Conservation (phyloP, 1,140 invertebrate species). For the Cydia fagiglandana region DNA sequence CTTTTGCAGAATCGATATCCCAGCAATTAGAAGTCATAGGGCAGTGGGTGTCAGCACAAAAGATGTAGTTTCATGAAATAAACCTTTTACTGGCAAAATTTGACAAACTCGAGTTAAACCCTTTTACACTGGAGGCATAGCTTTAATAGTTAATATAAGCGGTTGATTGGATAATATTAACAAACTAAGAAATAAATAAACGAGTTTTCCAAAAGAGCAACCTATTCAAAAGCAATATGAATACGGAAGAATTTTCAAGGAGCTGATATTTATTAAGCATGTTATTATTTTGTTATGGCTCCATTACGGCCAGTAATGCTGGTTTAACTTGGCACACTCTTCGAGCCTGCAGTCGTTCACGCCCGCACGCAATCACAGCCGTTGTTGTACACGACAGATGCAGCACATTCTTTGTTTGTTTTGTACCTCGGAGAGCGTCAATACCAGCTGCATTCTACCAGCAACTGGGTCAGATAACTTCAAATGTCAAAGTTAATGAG, state of each 20-base stretch:
- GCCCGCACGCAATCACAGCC: slow-evolving; percentile 2
- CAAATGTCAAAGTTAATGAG: slow-evolving; percentile 24
- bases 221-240: slow-evolving; percentile 47
- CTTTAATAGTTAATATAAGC: too few relatives aligned
- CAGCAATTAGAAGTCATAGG: too few relatives aligned
- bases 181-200: too few relatives aligned
- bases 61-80: too few relatives aligned
- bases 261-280: slow-evolving; percentile 13
- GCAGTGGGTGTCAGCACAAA: too few relatives aligned
- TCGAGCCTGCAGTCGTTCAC: not conserved
- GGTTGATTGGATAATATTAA: too few relatives aligned
- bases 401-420: slow-evolving; percentile 20
- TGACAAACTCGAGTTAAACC: too few relatives aligned
- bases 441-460: slow-evolving; percentile 4
- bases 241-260: slow-evolving; percentile 44
- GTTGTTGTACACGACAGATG: not conserved
- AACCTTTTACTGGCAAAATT: too few relatives aligned
- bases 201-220: too few relatives aligned
- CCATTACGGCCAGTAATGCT: slow-evolving; percentile 15
- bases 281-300: slow-evolving; percentile 21
- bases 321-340: slow-evolving; percentile 17
- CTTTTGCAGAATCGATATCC: too few relatives aligned
- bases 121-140: too few relatives aligned
- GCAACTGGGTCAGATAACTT: slow-evolving; percentile 25
- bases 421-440: not conserved